Evolutionary conservation across 2,113 vertebrate species (phyloP), one percentile per base, ranked within the genome.

Genomic region (Gallinago jamesoni): DNA sequence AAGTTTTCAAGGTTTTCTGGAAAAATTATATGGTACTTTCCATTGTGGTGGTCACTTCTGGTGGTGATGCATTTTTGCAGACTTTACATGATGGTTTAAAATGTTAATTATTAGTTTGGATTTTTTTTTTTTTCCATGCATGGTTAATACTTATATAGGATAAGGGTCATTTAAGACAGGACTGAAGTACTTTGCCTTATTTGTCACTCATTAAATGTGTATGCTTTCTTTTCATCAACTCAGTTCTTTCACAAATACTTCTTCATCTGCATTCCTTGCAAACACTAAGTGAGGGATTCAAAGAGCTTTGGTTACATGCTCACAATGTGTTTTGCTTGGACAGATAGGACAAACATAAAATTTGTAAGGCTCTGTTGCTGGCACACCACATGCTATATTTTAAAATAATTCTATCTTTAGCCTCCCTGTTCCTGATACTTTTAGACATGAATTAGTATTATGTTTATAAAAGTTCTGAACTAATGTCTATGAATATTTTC

Each of bases 311-410:
- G 53, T 95, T 89, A 86, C 76, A 94, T 84, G 57, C 69, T 93
- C n/a, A 53, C 76, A 74, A 37, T 57, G 64, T 92, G 90, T 92
- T 96, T 95, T 92, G 76, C 84, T 95, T 94, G 92, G 89, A 87
- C 35, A 75, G 86, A 92, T 57, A 96, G 94, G 90, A 86, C 73
- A 93, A 96, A 96, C 92, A 92, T 53, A 70, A 81, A 93, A 93
- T 75, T 87, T 3, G 14, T 24, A 75, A 86, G 62, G 62, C 86
- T 94, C 24, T 35, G 60, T 73, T 91, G 56, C 86, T 96, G 88
- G 83, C 89, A 89, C 19, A 41, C 64, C 90, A 95, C 83, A 95
- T 93, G 66, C 68, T 90, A 6, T 63, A 66, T 83, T 93, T 88
- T 48, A 37, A 53, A 90, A 80, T n/a, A 82, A 72, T 41, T 84